Evolutionary conservation across 92 coral and sea anemone genomes (phyloP).

Genomic region (Phenganax marumi): DNA sequence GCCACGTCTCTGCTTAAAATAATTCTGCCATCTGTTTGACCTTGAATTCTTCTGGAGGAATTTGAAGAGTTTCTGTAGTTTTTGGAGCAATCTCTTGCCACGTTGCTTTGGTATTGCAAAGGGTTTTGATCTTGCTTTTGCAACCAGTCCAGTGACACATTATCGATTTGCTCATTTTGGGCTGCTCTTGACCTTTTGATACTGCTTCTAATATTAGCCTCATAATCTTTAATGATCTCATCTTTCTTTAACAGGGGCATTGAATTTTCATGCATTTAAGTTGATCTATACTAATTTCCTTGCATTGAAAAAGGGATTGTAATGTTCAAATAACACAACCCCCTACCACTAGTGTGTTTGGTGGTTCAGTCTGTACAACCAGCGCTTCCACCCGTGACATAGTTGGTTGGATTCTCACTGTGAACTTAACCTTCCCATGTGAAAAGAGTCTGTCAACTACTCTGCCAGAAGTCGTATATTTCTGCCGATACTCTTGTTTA

Average conservation of each 20-base stretch:
- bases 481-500: too few relatives aligned
- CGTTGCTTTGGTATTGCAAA: conserved; percentile 36
- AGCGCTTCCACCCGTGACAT: too few relatives aligned
- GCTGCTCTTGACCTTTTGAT: conserved; percentile 39
- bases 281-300: not conserved
- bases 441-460: too few relatives aligned
- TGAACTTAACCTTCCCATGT: too few relatives aligned
- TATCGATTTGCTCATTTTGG: conserved; percentile 40
- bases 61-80: conserved; percentile 48
- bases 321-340: conserved; percentile 41
- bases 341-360: conserved; percentile 13
- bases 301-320: not conserved
- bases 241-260: conserved; percentile 40
- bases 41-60: conserved; percentile 47
- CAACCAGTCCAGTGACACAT: conserved; percentile 42
- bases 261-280: conserved; percentile 21
- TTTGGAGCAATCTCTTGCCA: conserved; percentile 48
- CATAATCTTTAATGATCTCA: conserved; percentile 40
- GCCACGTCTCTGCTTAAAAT: conserved; percentile 51
- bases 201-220: conserved; percentile 41
- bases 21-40: conserved; percentile 56
- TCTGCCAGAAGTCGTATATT: too few relatives aligned
- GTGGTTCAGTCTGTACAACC: too few relatives aligned
- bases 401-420: too few relatives aligned
- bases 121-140: conserved; percentile 22